A percentile compares a stretch with the other conserved stretches of the same genome.
These are phyloP conservation scores for Decapterus maruadsi DNA, from an alignment of 2,797 vertebrate species.

Conservation along the genomic window DNA sequence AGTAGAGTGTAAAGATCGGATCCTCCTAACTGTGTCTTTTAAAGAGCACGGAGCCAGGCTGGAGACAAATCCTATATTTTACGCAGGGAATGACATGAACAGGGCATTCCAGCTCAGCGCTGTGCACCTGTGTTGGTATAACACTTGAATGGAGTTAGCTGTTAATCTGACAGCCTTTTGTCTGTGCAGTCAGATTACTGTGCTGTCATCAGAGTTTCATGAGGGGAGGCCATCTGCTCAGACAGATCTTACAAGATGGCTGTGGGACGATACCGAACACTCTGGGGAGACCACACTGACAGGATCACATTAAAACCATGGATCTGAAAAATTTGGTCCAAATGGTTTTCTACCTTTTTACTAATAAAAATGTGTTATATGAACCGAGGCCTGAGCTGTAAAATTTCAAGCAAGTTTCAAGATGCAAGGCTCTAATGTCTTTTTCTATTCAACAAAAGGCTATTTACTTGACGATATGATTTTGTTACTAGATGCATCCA, in stretches of 20 bases:
- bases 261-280: conserved; percentile 47
- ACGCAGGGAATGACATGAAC: conserved; percentile 1
- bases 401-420: conserved; percentile 1
- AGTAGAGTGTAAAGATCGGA: background rate
- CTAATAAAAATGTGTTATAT: conserved; percentile 1
- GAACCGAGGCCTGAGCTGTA: background rate
- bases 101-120: conserved; percentile 43
- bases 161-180: conserved; percentile 72
- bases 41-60: background rate
- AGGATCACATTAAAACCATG: conserved; percentile 31
- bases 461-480: background rate
- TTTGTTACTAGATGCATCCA: background rate
- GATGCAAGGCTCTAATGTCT: background rate
- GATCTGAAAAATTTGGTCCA: conserved; percentile 5
- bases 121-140: conserved; percentile 68
- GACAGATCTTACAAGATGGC: conserved; percentile 67
- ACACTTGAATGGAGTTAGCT: conserved; percentile 69
- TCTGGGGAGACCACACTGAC: conserved; percentile 17
- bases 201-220: conserved; percentile 68
- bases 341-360: conserved; percentile 14
- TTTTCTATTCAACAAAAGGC: background rate
- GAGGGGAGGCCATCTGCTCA: conserved; percentile 78
- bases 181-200: conserved; percentile 75
- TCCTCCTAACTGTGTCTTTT: background rate
- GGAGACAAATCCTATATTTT: conserved; percentile 22